Evolutionary conservation across 2,797 vertebrate genomes (phyloP), one percentile per base, ranked within the genome.

Genomic region (Schizothorax lantsangensis): DNA sequence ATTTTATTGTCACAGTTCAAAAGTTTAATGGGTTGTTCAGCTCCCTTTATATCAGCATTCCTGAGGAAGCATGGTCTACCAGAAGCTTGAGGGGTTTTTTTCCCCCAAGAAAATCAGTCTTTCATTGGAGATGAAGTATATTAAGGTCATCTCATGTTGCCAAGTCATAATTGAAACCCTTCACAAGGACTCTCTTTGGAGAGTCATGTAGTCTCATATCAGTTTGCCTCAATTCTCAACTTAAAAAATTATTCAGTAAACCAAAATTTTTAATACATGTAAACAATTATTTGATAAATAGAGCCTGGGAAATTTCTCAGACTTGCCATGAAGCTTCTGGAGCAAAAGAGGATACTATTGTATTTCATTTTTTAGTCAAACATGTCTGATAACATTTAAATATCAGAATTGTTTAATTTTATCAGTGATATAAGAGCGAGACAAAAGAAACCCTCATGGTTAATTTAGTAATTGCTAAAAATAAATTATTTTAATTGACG

Each of bases 1-100:
- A 84, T 74, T 45, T 74, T n/a, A 62, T 36, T 62, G 38, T 74
- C 81, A 83, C 47, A 19, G 64, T 82, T 71, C 45, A 69, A 26
- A 40, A 19, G 45, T 66, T 77, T 5, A 62, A 49, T 47, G 43
- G 21, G 19, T 74, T 69, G 11, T 59, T 69, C 36, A 43, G 23
- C n/a, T 38, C 23, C 49, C 6, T 79, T 71, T 79, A 59, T 66
- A n/a, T 59, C 66, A 72, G n/a, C 47, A 47, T 81, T 81, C 62
- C 69, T 52, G 64, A 69, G 0, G 43, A 68, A 23, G 77, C 12
- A 36, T 85, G 26, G 38, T 45, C 30, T 69, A 73, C 38, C 49
- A 33, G 6, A 47, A 54, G 26, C 11, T 15, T 57, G 47, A 17
- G 49, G n/a, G n/a, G n/a, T 15, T 72, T 72, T 72, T 47, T 83